These are phyloP conservation scores for Pristionchus arcanus DNA, from an alignment of 2,888 invertebrate genomes.

Conservation along the genomic window DNA sequence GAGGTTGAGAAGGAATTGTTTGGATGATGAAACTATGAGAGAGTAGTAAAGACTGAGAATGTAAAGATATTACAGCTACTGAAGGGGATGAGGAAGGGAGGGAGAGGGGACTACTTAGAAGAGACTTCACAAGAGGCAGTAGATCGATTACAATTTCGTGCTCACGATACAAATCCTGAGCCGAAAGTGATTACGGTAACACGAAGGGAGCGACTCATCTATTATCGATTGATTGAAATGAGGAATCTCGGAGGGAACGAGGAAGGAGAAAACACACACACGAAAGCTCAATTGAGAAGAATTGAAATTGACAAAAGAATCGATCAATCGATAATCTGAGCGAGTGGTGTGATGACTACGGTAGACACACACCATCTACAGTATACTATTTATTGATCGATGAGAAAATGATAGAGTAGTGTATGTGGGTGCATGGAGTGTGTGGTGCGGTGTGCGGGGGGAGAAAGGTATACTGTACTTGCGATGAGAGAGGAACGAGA, in stretches of 20 bases:
- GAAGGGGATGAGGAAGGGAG: background rate
- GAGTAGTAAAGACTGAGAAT: background rate
- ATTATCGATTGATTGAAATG: conserved; percentile 41
- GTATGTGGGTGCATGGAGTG: conserved; percentile 27
- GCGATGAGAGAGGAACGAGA: conserved; percentile 3
- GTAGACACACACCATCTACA: conserved; percentile 12
- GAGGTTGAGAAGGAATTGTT: background rate
- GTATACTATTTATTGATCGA: conserved; percentile 46
- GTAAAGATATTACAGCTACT: conserved; percentile 25
- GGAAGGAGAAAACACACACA: conserved; percentile 29
- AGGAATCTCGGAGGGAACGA: conserved; percentile 29
- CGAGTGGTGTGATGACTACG: background rate
- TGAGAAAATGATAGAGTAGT: conserved; percentile 1
- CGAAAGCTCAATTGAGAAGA: conserved; percentile 49
- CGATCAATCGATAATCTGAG: conserved; percentile 36
- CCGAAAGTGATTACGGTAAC: conserved; percentile 45
- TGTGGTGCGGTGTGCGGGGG: conserved; percentile 9
- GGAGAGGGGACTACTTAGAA: background rate
- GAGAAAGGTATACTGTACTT: conserved; percentile 31
- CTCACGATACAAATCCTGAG: conserved; percentile 39
- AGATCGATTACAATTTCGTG: conserved; percentile 32
- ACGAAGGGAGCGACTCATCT: conserved; percentile 27
- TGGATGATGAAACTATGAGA: conserved; percentile 26
- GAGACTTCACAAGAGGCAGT: conserved; percentile 48
- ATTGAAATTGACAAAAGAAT: conserved; percentile 33